Evolutionary conservation across 2,113 vertebrate genomes (phyloP).

Genomic region (Pteronura brasiliensis): DNA sequence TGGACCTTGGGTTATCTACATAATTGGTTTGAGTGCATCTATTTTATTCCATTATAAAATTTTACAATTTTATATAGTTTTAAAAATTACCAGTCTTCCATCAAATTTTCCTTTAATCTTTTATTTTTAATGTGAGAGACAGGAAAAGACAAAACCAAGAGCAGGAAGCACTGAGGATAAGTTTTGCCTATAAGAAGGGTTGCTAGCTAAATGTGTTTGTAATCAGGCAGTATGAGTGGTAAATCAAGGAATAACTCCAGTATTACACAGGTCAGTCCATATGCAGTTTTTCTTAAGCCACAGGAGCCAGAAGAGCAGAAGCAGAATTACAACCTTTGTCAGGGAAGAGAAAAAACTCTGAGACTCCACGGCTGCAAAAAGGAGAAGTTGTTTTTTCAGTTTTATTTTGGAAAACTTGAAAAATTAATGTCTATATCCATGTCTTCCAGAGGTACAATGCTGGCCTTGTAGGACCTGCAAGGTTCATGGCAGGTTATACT

Average conservation of each 20-base stretch:
- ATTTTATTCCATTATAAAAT: not conserved
- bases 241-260: not conserved
- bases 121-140: not conserved
- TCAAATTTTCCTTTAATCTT: not conserved
- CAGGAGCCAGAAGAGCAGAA: not conserved
- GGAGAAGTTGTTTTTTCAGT: not conserved
- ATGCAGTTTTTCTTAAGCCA: not conserved
- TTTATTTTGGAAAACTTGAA: constrained; percentile 13
- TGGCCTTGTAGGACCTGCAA: not conserved
- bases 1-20: not conserved
- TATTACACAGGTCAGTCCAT: not conserved
- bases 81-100: not conserved
- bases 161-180: not conserved
- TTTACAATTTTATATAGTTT: not conserved
- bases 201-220: not conserved
- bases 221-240: not conserved
- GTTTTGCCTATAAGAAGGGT: not conserved
- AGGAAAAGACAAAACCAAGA: not conserved
- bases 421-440: not conserved
- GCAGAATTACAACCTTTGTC: not conserved
- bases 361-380: not conserved
- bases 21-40: not conserved
- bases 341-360: not conserved
- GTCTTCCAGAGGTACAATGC: not conserved
- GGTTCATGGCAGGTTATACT: not conserved